Evolutionary conservation across 2,888 invertebrate species (phyloP).

Genomic region (Thecocarcelia acutangulata): DNA sequence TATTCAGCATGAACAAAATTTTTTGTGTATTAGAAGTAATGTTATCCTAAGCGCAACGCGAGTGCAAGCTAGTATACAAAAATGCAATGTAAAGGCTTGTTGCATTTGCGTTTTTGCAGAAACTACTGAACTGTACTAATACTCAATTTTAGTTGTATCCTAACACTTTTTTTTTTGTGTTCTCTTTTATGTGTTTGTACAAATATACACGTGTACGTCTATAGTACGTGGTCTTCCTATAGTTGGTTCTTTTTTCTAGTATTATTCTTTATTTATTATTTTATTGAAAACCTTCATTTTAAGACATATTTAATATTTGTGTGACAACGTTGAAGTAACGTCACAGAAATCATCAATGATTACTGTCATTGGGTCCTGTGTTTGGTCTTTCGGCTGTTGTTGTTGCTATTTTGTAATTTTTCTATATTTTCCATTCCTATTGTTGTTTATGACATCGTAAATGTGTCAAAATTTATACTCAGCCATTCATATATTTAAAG

Average conservation of each 20-base stretch:
- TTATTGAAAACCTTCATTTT: constrained; percentile 32
- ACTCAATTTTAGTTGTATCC: constrained; percentile 38
- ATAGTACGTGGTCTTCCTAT: constrained; percentile 6
- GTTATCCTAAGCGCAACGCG: no score
- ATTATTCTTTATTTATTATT: constrained; percentile 7
- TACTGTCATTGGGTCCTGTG: constrained; percentile 50
- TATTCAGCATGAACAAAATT: no score
- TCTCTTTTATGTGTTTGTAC: no score
- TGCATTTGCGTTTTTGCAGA: no score
- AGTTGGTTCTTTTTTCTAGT: background rate
- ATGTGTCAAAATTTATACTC: constrained; percentile 66
- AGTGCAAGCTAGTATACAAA: no score
- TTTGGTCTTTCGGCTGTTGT: background rate
- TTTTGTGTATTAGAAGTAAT: no score
- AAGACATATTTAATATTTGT: constrained; percentile 60
- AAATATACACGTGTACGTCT: no score
- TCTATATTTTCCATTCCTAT: constrained; percentile 14
- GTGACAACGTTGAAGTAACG: constrained; percentile 56
- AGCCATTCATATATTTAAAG: constrained; percentile 15
- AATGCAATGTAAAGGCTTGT: no score
- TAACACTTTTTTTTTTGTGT: constrained; percentile 2
- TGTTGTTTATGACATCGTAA: constrained; percentile 65
- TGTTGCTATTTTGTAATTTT: background rate
- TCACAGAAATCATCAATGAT: constrained; percentile 63
- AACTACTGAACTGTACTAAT: no score